Percentiles rank a stretch among this genome's conserved stretches.
phyloP scores from a whole-genome alignment of 2,888 invertebrate species.

The Deilephila porcellus region DNA sequence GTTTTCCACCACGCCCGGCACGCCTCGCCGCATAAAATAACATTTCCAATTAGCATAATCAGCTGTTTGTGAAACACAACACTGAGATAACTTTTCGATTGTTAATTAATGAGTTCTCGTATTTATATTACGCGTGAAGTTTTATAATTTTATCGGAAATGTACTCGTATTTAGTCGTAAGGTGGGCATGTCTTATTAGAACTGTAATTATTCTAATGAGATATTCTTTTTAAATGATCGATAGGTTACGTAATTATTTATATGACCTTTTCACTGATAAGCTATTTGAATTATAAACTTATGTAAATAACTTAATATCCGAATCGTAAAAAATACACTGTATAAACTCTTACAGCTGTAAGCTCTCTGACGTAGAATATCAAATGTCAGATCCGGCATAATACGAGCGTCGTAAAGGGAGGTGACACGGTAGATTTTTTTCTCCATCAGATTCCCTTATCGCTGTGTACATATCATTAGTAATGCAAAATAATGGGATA shows the following conservation, averaged over 20 bases:
- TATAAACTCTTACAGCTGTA: neutral
- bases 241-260: neutral
- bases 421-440: slow-evolving; percentile 74
- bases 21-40: slow-evolving; percentile 70
- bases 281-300: too few relatives aligned
- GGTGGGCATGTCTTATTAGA: neutral
- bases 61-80: slow-evolving; percentile 46
- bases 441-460: slow-evolving; percentile 73
- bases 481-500: slow-evolving; percentile 85
- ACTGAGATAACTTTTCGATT: slow-evolving; percentile 19
- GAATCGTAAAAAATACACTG: neutral
- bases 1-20: slow-evolving; percentile 61
- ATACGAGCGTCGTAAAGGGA: slow-evolving; percentile 60
- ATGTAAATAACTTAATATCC: neutral
- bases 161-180: neutral
- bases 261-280: too few relatives aligned
- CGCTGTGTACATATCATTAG: slow-evolving; percentile 83
- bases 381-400: slow-evolving; percentile 36
- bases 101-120: slow-evolving; percentile 4
- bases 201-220: neutral
- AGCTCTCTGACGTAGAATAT: slow-evolving; percentile 22
- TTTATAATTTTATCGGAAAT: neutral
- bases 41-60: slow-evolving; percentile 66
- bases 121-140: neutral
- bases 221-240: too few relatives aligned